Base-by-base conservation (phyloP, 2,113 vertebrate genomes). In the Rhizomys pruinosus region DNA sequence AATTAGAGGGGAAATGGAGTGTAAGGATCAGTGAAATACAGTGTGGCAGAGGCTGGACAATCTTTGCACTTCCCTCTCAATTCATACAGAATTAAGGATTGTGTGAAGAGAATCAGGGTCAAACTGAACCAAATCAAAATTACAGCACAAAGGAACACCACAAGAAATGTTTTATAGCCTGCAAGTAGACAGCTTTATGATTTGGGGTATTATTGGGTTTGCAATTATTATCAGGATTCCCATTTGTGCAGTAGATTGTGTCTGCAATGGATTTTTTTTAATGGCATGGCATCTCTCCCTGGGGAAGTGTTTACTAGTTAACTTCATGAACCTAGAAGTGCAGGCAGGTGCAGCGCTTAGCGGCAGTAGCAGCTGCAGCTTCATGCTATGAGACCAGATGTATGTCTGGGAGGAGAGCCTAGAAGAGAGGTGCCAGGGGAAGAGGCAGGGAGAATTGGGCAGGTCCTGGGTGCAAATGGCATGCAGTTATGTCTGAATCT, bases 11-110 rank as follows among this genome's bases (percentile, higher is more conserved):
- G 71, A 87, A 94, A 81, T 37, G 57, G 90, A 91, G 52, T 55
- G 78, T 86, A 90, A 95, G 91, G 32, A 90, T 87, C 37, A 74
- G 59, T 42, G 78, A 95, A 81, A 63, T 63, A 52, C 66, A 74
- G 66, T 81, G 63, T 59, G 22, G 22, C n/a, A 69, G 32, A 92
- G 69, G 77, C 4, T 22, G 63, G 47, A 2, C 15, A 44, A 77
- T 82, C 27, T 52, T 42, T 71, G 72, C 68, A 55, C 34, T 73
- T 44, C 1, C 15, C 17, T 96, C 42, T 87, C 42, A 90, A 32
- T 44, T 76, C 42, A 44, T 8, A 16, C 61, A 89, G 44, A 89
- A 69, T 90, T 84, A 84, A 52, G 32, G 12, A 32, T 7, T 76
- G 2, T 61, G 22, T 63, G 84, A 94, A 84, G 63, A 64, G 63